phyloP scores from a whole-genome alignment of 1,140 invertebrate species.

The Cydia fagiglandana region DNA sequence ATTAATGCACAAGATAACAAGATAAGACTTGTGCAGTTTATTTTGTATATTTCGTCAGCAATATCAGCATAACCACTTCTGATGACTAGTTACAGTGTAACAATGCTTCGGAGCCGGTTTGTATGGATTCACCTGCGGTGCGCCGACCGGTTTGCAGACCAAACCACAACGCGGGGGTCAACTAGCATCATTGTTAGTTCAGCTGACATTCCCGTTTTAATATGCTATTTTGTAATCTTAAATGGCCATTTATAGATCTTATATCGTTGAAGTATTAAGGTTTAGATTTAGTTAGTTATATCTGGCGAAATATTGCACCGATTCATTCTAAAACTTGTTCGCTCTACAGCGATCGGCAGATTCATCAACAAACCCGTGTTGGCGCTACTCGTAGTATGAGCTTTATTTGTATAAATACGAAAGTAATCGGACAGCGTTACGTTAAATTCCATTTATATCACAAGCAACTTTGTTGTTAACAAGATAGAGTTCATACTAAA shows the following conservation, averaged over 20 bases:
- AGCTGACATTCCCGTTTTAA: not conserved
- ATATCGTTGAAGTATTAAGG: not conserved
- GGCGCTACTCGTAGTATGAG: too few species aligned
- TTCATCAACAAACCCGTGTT: too few species aligned
- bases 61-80: not conserved
- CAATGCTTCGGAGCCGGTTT: conserved; percentile 20
- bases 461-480: not conserved
- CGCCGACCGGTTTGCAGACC: conserved; percentile 19
- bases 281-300: not conserved
- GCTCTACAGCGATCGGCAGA: too few species aligned
- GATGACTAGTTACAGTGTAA: not conserved
- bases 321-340: too few species aligned
- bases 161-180: conserved; percentile 15
- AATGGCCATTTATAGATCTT: not conserved
- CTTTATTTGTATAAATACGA: not conserved
- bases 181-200: not conserved
- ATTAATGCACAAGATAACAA: too few species aligned
- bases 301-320: too few species aligned
- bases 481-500: not conserved
- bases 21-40: not conserved
- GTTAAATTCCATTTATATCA: not conserved
- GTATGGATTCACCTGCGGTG: conserved; percentile 20
- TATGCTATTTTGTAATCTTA: not conserved
- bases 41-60: not conserved
- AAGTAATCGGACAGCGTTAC: not conserved